These are phyloP conservation scores for Eriocheir sinensis DNA, from an alignment of 1,140 invertebrate genomes.

Conservation along the genomic window DNA sequence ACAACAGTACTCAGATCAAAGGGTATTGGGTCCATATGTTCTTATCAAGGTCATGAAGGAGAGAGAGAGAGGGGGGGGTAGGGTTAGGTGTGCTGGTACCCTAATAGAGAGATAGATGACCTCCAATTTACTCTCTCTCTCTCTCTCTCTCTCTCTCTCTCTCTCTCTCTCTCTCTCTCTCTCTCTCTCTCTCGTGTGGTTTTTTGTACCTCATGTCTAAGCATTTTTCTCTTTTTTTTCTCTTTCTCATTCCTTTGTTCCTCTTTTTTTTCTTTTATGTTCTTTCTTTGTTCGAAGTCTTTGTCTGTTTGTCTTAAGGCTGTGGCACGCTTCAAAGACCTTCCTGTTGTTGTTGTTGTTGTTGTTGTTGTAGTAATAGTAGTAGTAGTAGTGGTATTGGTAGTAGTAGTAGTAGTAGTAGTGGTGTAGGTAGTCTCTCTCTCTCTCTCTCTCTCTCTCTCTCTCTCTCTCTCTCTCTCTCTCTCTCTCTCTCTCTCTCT, in stretches of 20 bases:
- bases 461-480: too few species aligned
- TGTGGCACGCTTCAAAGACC: too few species aligned
- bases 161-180: neutral
- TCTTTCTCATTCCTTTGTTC: neutral
- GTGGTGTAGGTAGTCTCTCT: too few species aligned
- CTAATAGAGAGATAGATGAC: neutral
- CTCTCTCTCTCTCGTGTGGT: neutral
- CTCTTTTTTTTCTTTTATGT: neutral
- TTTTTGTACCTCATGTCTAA: too few species aligned
- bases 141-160: conserved; percentile 6
- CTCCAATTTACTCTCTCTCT: neutral
- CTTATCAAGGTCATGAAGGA: neutral
- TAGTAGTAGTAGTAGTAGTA: too few species aligned
- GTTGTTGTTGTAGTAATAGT: too few species aligned
- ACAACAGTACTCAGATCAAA: neutral
- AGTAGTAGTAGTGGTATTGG: too few species aligned
- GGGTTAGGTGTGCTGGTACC: neutral
- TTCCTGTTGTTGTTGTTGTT: too few species aligned
- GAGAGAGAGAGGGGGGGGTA: neutral
- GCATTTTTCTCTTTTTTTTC: too few species aligned
- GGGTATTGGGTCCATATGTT: neutral
- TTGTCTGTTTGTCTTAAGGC: too few species aligned
- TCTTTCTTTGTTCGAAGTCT: neutral
- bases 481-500: too few species aligned
- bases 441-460: too few species aligned